Evolutionary conservation across 1,140 invertebrate genomes (phyloP).

Genomic region (Calycopis cecrops): DNA sequence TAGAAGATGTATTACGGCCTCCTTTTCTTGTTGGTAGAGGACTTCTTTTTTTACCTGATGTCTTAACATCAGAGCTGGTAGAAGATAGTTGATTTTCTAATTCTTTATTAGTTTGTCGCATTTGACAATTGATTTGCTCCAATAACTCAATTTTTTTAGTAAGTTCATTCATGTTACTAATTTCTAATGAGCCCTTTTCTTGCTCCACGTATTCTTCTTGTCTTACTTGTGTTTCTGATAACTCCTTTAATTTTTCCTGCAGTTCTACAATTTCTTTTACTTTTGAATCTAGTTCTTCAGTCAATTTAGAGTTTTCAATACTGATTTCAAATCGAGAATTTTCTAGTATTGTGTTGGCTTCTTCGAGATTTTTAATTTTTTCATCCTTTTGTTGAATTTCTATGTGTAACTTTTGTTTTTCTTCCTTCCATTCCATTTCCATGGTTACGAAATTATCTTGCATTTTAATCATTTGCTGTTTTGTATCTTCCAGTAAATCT

Average conservation of each 20-base stretch:
- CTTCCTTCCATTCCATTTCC: slow-evolving; percentile 82
- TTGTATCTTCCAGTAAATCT: slow-evolving; percentile 84
- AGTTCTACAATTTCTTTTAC: slow-evolving; percentile 57
- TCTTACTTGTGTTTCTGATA: slow-evolving; percentile 28
- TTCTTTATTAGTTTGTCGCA: slow-evolving; percentile 73
- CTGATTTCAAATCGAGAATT: slow-evolving; percentile 76
- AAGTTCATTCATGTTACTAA: slow-evolving; percentile 64
- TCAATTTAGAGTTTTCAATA: slow-evolving; percentile 73
- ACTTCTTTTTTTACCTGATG: slow-evolving; percentile 51
- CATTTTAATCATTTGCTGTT: slow-evolving; percentile 87
- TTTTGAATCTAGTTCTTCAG: slow-evolving; percentile 74
- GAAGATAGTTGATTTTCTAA: slow-evolving; percentile 73
- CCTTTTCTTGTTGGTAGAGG: slow-evolving; percentile 52
- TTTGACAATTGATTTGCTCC: slow-evolving; percentile 74
- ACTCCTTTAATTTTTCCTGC: slow-evolving; percentile 49
- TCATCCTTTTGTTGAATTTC: slow-evolving; percentile 77
- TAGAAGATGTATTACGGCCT: slow-evolving; percentile 49
- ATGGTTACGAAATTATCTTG: slow-evolving; percentile 84
- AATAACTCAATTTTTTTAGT: slow-evolving; percentile 69
- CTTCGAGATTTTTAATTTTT: slow-evolving; percentile 69
- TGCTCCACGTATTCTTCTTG: slow-evolving; percentile 42
- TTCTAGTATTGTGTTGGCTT: slow-evolving; percentile 73
- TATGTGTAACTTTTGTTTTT: slow-evolving; percentile 77
- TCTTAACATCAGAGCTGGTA: slow-evolving; percentile 43
- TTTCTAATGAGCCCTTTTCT: slow-evolving; percentile 70